Percentiles rank a stretch among this genome's conserved stretches.
phyloP scores from a whole-genome alignment of 2,797 vertebrate species.

The Mormyrus proboscirostris region DNA sequence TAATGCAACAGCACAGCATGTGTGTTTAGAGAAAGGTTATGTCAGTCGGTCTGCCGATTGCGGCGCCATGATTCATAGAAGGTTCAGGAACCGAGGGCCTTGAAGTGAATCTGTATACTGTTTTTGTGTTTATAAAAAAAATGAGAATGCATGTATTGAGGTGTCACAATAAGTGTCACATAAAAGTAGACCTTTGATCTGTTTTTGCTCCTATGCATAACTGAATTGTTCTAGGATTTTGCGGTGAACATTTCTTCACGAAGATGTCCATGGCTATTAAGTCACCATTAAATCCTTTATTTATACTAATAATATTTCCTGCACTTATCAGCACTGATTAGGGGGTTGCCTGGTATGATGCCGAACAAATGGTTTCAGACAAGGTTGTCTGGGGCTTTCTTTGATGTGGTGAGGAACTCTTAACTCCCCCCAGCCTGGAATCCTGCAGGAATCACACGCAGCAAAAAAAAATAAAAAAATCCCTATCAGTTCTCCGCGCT shows the following conservation, averaged over 20 bases:
- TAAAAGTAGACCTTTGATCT: not conserved
- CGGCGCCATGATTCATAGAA: not conserved
- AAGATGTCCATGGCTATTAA: not conserved
- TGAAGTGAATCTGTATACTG: not conserved
- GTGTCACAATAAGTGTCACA: not conserved
- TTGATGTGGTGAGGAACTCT: conserved; percentile 30
- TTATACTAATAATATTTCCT: not conserved
- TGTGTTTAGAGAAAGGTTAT: not conserved
- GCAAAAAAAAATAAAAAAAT: conserved; percentile 13
- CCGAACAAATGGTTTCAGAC: conserved; percentile 59
- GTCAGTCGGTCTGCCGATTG: not conserved
- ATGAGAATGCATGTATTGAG: not conserved
- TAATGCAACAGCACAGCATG: not conserved
- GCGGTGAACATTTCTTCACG: not conserved
- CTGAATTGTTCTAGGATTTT: not conserved
- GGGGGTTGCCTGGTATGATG: conserved; percentile 55
- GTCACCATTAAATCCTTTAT: not conserved
- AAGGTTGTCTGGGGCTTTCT: conserved; percentile 28
- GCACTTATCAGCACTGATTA: conserved; percentile 34
- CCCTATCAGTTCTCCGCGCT: not conserved
- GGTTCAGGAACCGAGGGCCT: not conserved
- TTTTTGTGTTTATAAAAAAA: not conserved
- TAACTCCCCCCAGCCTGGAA: conserved; percentile 30
- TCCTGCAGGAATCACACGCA: conserved; percentile 22
- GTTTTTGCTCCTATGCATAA: not conserved